phyloP scores from a whole-genome alignment of 2,888 invertebrate genomes.

The Polydrusus cervinus region DNA sequence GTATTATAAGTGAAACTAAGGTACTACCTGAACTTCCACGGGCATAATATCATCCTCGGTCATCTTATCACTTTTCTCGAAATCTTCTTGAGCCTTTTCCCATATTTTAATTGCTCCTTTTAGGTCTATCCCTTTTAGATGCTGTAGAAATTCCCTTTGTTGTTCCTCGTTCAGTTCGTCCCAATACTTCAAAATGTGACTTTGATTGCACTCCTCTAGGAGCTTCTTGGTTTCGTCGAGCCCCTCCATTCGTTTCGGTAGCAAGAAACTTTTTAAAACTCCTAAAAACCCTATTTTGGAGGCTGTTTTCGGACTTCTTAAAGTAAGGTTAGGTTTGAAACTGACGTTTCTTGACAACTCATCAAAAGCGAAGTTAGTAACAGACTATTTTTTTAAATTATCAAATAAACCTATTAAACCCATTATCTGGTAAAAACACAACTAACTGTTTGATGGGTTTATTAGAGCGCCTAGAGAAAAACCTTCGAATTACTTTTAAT shows the following conservation, averaged over 20 bases:
- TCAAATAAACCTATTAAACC: too few relatives aligned
- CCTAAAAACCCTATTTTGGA: slow-evolving; percentile 49
- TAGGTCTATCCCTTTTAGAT: slow-evolving; percentile 63
- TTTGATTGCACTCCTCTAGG: slow-evolving; percentile 58
- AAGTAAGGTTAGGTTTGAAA: slow-evolving; percentile 21
- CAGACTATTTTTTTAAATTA: background rate
- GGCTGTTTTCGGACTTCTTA: slow-evolving; percentile 29
- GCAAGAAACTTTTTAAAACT: slow-evolving; percentile 41
- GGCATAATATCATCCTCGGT: slow-evolving; percentile 33
- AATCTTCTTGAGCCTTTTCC: slow-evolving; percentile 57
- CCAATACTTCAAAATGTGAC: slow-evolving; percentile 62
- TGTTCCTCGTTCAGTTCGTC: slow-evolving; percentile 58
- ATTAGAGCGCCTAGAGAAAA: too few relatives aligned
- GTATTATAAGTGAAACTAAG: background rate
- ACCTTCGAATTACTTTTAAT: too few relatives aligned
- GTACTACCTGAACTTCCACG: slow-evolving; percentile 72
- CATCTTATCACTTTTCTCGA: slow-evolving; percentile 27
- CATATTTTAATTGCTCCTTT: slow-evolving; percentile 62
- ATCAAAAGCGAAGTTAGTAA: slow-evolving; percentile 18
- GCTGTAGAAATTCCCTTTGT: slow-evolving; percentile 57
- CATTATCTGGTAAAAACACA: too few relatives aligned
- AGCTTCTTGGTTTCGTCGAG: slow-evolving; percentile 56
- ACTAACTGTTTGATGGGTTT: too few relatives aligned
- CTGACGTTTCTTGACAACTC: slow-evolving; percentile 35
- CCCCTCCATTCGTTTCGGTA: slow-evolving; percentile 54